Evolutionary conservation across 2,888 invertebrate species (phyloP).

Genomic region (Drosophila mercatorum): DNA sequence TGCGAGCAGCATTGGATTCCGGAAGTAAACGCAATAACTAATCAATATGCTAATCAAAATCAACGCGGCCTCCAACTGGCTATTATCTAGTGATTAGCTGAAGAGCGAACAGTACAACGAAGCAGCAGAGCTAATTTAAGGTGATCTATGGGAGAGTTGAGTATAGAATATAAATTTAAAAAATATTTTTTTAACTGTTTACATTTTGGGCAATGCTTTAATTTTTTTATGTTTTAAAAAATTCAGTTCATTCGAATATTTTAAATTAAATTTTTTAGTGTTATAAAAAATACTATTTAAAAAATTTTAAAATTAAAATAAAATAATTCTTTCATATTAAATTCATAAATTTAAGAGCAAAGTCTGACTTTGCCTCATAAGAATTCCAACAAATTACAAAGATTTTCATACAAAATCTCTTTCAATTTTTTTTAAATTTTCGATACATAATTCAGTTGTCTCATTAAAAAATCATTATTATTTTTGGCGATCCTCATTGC

Average conservation of each 20-base stretch:
- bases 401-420: not conserved
- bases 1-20: not conserved
- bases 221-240: no score
- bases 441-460: not conserved
- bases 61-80: conserved; percentile 43
- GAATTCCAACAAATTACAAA: not conserved
- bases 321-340: no score
- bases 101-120: not conserved
- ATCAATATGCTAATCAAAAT: conserved; percentile 52
- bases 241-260: no score
- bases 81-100: conserved; percentile 15
- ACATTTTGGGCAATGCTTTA: not conserved
- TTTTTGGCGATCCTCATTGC: not conserved
- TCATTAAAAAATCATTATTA: not conserved
- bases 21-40: conserved; percentile 17
- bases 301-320: no score
- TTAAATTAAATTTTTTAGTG: no score
- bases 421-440: not conserved
- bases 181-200: not conserved
- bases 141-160: conserved; percentile 14
- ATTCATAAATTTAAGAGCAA: not conserved
- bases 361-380: not conserved
- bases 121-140: not conserved
- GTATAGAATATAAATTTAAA: not conserved
- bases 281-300: no score